A percentile compares a stretch with the other conserved stretches of the same genome.
Evolutionary conservation across 2,797 vertebrate species (phyloP).

Genomic region (Coendou prehensilis): DNA sequence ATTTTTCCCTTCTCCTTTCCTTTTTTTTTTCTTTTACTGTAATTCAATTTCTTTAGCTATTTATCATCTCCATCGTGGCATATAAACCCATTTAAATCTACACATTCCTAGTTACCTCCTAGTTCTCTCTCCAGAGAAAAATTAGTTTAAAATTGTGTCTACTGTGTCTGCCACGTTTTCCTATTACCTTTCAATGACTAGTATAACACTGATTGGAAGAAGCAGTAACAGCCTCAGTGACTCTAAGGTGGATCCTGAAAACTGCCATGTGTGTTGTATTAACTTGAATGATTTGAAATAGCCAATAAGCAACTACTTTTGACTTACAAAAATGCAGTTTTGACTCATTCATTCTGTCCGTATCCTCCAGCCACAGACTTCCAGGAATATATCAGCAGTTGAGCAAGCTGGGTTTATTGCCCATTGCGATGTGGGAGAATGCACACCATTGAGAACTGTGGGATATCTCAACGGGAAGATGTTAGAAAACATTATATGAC

Average conservation of each 20-base stretch:
- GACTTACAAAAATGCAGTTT: neutral
- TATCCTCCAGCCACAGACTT: neutral
- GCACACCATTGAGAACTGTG: neutral
- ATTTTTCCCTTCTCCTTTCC: neutral
- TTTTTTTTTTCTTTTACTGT: neutral
- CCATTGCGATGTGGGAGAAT: neutral
- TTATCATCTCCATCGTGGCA: neutral
- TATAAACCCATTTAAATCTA: neutral
- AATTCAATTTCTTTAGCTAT: neutral
- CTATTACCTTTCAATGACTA: neutral
- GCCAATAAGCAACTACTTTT: slow-evolving; percentile 22
- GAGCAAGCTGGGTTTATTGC: neutral
- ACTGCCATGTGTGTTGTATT: neutral
- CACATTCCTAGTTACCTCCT: neutral
- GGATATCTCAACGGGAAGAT: neutral
- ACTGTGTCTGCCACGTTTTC: slow-evolving; percentile 13
- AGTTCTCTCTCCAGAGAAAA: neutral
- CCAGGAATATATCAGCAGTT: neutral
- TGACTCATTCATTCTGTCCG: neutral
- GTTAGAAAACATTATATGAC: neutral
- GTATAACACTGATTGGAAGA: neutral
- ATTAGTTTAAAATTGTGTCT: slow-evolving; percentile 46
- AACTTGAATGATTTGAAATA: neutral
- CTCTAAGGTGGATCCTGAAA: neutral
- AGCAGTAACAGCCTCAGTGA: neutral